These are phyloP conservation scores for Isoperla grammatica DNA, from an alignment of 2,888 invertebrate species.

Conservation along the genomic window DNA sequence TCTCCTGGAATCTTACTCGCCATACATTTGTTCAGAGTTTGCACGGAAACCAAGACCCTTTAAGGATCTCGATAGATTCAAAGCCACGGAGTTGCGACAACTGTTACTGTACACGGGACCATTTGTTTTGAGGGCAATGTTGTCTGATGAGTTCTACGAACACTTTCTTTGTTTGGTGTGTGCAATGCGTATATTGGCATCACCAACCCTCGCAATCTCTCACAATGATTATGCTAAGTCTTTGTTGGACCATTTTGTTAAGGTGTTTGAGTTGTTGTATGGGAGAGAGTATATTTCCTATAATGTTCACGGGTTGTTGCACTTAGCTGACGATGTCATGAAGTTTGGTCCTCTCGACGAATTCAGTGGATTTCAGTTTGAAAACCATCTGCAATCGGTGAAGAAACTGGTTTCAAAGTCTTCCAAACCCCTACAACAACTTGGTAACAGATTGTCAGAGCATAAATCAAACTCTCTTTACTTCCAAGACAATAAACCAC, in stretches of 20 bases:
- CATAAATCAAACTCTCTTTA: no score
- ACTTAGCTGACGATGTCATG: slow-evolving; percentile 38
- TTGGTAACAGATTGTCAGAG: no score
- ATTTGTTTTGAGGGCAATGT: slow-evolving; percentile 30
- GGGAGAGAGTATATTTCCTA: slow-evolving; percentile 38
- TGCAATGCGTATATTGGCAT: slow-evolving; percentile 31
- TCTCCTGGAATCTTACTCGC: no score
- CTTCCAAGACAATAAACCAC: no score
- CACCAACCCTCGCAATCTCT: slow-evolving; percentile 15
- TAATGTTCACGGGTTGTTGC: slow-evolving; percentile 41
- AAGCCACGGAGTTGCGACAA: slow-evolving; percentile 36
- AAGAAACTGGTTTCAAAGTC: slow-evolving; percentile 27
- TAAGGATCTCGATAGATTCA: slow-evolving; percentile 29
- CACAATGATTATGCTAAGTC: slow-evolving; percentile 27
- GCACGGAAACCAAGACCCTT: slow-evolving; percentile 31
- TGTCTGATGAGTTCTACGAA: slow-evolving; percentile 29
- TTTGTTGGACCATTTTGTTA: slow-evolving; percentile 35
- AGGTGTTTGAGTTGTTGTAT: slow-evolving; percentile 36
- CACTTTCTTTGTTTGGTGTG: slow-evolving; percentile 33
- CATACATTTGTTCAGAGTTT: slow-evolving; percentile 29
- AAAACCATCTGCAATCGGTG: slow-evolving; percentile 36
- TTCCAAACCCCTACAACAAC: slow-evolving; percentile 2
- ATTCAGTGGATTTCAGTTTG: slow-evolving; percentile 39
- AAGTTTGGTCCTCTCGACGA: slow-evolving; percentile 37
- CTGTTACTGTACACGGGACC: slow-evolving; percentile 35